Conservation (phyloP, 2,113 vertebrate species). For the Poeciliopsis retropinna region DNA sequence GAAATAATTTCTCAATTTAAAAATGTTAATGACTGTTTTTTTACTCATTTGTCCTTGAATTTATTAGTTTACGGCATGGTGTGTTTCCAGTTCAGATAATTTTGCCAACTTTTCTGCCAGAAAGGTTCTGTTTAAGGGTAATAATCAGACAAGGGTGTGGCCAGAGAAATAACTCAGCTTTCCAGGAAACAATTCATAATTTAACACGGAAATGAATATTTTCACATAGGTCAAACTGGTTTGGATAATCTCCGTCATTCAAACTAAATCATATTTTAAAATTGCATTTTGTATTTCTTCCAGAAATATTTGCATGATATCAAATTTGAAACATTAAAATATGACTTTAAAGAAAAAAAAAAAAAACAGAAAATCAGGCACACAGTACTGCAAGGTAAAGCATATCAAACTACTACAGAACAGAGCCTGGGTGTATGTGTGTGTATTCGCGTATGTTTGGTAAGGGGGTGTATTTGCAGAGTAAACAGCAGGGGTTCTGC, state of each 20-base stretch:
- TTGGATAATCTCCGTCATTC: too few species aligned
- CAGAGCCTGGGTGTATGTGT: constrained; percentile 17
- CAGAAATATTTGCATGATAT: background rate
- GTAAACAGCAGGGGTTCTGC: constrained; percentile 57
- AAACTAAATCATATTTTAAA: background rate
- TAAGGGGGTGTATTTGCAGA: constrained; percentile 57
- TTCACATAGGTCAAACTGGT: background rate
- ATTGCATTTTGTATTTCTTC: background rate
- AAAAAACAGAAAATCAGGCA: too few species aligned
- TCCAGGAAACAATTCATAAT: background rate
- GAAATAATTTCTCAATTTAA: too few species aligned
- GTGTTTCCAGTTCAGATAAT: too few species aligned
- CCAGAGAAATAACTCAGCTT: background rate
- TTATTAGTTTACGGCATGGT: too few species aligned
- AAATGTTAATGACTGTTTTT: too few species aligned
- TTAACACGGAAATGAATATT: background rate
- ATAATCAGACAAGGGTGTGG: background rate
- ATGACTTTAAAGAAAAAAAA: too few species aligned
- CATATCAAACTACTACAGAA: constrained; percentile 19
- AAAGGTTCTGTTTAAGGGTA: background rate
- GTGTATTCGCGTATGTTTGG: constrained; percentile 13
- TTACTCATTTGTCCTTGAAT: too few species aligned
- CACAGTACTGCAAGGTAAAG: background rate
- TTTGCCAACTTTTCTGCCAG: background rate
- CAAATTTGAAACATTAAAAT: too few species aligned